Evolutionary conservation across 2,888 invertebrate species (phyloP).

Genomic region (Malthinus flaveolus): DNA sequence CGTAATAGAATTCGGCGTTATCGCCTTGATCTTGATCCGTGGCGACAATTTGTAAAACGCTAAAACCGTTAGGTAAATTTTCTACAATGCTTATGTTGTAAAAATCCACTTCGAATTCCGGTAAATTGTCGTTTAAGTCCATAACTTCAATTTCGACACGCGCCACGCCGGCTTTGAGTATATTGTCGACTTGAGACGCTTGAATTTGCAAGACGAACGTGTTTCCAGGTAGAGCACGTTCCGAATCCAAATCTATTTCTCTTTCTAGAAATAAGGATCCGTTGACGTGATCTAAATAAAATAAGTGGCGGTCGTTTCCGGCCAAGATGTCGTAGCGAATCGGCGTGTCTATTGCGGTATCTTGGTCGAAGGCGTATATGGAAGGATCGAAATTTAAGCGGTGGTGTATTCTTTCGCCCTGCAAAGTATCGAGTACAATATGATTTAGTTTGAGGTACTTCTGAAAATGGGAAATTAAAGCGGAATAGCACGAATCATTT

Average conservation of each 20-base stretch:
- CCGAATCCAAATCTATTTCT: conserved; percentile 81
- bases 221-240: conserved; percentile 71
- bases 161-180: conserved; percentile 73
- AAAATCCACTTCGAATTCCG: conserved; percentile 85
- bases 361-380: conserved; percentile 80
- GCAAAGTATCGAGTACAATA: conserved; percentile 29
- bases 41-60: conserved; percentile 71
- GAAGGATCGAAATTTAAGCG: conserved; percentile 71
- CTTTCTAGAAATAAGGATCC: conserved; percentile 77
- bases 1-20: conserved; percentile 82
- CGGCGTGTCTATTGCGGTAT: conserved; percentile 71
- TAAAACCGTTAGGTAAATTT: conserved; percentile 83
- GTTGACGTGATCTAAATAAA: conserved; percentile 73
- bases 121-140: conserved; percentile 82
- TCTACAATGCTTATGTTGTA: conserved; percentile 93
- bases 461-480: too few species aligned
- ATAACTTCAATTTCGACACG: conserved; percentile 73
- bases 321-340: conserved; percentile 79
- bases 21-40: conserved; percentile 82
- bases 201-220: conserved; percentile 78
- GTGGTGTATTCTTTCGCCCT: conserved; percentile 74
- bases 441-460: not conserved
- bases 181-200: conserved; percentile 78
- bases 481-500: too few species aligned
- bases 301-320: conserved; percentile 78